A percentile compares a stretch with the other conserved stretches of the same genome.
Conservation (phyloP, 1,140 invertebrate species). For the Micrasema longulum region DNA sequence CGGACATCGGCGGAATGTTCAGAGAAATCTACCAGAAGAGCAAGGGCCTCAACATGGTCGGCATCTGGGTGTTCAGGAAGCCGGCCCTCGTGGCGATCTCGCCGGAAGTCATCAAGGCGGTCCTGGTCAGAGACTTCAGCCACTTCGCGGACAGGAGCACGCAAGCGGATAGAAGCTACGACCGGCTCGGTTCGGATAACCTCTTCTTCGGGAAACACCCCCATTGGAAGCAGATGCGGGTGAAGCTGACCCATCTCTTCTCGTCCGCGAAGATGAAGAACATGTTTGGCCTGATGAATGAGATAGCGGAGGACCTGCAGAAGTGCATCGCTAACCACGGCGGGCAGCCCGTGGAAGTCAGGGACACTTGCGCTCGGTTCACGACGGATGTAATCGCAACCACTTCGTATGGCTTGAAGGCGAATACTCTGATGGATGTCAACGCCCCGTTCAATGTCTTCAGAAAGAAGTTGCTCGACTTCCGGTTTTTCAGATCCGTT, state of each 20-base stretch:
- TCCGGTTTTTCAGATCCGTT: constrained; percentile 45
- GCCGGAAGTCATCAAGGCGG: constrained; percentile 63
- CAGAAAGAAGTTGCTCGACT: constrained; percentile 56
- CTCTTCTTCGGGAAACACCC: constrained; percentile 58
- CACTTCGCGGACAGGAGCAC: constrained; percentile 62
- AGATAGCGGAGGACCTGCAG: constrained; percentile 47
- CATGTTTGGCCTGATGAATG: constrained; percentile 58
- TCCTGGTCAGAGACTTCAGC: constrained; percentile 66
- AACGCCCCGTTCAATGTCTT: constrained; percentile 57
- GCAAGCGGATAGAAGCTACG: constrained; percentile 53
- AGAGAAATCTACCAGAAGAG: constrained; percentile 48
- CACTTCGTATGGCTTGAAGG: constrained; percentile 67
- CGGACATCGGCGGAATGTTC: constrained; percentile 51
- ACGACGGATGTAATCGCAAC: constrained; percentile 68
- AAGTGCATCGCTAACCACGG: constrained; percentile 39
- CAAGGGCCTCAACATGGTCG: constrained; percentile 52
- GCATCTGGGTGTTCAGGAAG: constrained; percentile 65
- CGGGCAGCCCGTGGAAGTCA: constrained; percentile 59
- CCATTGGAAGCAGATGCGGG: constrained; percentile 66
- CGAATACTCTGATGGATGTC: constrained; percentile 63
- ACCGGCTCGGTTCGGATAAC: constrained; percentile 47
- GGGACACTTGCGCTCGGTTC: constrained; percentile 62
- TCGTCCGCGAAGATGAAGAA: constrained; percentile 67
- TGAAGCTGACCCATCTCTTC: constrained; percentile 68
- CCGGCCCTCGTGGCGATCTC: constrained; percentile 65